A percentile compares a stretch with the other conserved stretches of the same genome.
Evolutionary conservation across 2,888 invertebrate species (phyloP).

Genomic region (Agrochola lychnidis): DNA sequence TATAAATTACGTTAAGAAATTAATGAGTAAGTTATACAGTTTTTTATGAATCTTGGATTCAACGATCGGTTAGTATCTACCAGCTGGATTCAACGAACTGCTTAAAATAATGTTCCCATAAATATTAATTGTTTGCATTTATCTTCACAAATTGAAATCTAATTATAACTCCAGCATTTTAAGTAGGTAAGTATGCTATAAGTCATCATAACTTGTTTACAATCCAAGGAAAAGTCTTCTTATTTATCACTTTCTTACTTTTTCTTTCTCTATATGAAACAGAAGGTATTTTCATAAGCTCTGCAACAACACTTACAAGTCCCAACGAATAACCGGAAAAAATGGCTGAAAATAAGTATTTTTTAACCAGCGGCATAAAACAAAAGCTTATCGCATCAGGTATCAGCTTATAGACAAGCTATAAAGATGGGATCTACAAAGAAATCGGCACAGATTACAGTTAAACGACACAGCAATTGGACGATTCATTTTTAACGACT

Average conservation of each 20-base stretch:
- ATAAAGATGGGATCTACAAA: constrained; percentile 87
- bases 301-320: background rate
- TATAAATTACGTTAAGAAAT: constrained; percentile 63
- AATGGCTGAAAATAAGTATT: constrained; percentile 12
- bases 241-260: background rate
- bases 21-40: constrained; percentile 64
- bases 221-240: background rate
- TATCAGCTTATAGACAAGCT: constrained; percentile 75
- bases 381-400: constrained; percentile 65
- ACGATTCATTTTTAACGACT: constrained; percentile 79
- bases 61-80: constrained; percentile 21
- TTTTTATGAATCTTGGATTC: constrained; percentile 38
- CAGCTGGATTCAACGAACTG: constrained; percentile 42
- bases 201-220: background rate
- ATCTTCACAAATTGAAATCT: constrained; percentile 40
- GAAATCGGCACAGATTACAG: constrained; percentile 83
- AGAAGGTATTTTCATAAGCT: background rate
- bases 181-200: background rate
- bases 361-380: constrained; percentile 62
- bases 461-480: constrained; percentile 77
- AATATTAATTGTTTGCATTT: constrained; percentile 49
- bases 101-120: constrained; percentile 46
- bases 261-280: background rate
- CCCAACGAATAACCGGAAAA: background rate
- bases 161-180: constrained; percentile 29